phyloP scores from a whole-genome alignment of 1,140 invertebrate species.

The Formica selysi region DNA sequence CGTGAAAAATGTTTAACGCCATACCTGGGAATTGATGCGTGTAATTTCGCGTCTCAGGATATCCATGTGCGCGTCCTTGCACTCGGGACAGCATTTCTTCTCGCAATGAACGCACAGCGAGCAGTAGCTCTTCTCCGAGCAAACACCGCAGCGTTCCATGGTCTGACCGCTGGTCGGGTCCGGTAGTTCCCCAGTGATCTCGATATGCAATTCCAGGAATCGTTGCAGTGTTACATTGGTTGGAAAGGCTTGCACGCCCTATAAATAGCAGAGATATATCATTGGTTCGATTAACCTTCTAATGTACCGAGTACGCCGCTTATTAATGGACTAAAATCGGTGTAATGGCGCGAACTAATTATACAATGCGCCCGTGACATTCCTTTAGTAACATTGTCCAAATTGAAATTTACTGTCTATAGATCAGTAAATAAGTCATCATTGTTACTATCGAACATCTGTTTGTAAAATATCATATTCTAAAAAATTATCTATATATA shows the following conservation, averaged over 20 bases:
- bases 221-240: slow-evolving; percentile 98
- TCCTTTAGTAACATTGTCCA: neutral
- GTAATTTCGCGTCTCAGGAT: slow-evolving; percentile 97
- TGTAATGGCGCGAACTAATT: slow-evolving; percentile 44
- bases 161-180: slow-evolving; percentile 95
- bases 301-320: slow-evolving; percentile 18
- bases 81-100: slow-evolving; percentile 95
- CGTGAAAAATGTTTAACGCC: neutral
- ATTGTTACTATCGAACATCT: neutral
- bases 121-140: slow-evolving; percentile 97
- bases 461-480: neutral
- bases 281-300: slow-evolving; percentile 23
- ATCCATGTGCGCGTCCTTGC: slow-evolving; percentile 98
- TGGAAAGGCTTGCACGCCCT: slow-evolving; percentile 97
- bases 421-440: neutral
- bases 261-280: slow-evolving; percentile 38
- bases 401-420: neutral
- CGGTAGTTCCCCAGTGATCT: slow-evolving; percentile 96
- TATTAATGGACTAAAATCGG: slow-evolving; percentile 36
- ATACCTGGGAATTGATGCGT: slow-evolving; percentile 97
- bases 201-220: slow-evolving; percentile 97
- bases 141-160: slow-evolving; percentile 95
- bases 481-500: too few relatives aligned
- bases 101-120: slow-evolving; percentile 97
- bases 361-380: slow-evolving; percentile 6